phyloP scores from a whole-genome alignment of 2,888 invertebrate species.

The Oscheius myriophilus region DNA sequence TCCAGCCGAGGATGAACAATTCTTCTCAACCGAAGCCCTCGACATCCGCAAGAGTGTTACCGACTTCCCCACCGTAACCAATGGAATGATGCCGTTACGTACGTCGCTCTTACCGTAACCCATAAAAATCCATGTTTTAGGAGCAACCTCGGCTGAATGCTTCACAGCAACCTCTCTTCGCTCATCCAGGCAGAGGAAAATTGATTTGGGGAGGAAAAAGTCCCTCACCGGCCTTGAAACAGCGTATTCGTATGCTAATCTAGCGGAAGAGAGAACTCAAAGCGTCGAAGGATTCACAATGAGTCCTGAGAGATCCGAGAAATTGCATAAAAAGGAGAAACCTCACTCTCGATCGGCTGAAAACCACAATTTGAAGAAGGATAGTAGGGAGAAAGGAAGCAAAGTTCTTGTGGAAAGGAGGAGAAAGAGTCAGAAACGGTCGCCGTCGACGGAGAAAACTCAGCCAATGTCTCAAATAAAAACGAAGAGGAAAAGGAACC shows the following conservation, averaged over 20 bases:
- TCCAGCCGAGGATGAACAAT: not conserved
- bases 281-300: too few relatives aligned
- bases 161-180: not conserved
- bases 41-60: conserved; percentile 13
- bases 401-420: too few relatives aligned
- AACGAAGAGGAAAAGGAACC: not conserved
- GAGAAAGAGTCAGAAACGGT: not conserved
- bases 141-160: conserved; percentile 21
- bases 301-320: not conserved
- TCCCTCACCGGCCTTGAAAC: too few relatives aligned
- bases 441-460: not conserved
- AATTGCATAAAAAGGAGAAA: not conserved
- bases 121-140: not conserved
- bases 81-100: conserved; percentile 14
- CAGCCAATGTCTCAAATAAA: not conserved
- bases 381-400: not conserved
- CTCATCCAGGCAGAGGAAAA: not conserved
- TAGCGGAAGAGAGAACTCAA: too few relatives aligned
- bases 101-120: not conserved
- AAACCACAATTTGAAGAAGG: not conserved
- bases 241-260: too few relatives aligned
- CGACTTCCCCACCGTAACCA: conserved; percentile 5
- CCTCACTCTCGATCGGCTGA: not conserved
- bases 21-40: not conserved
- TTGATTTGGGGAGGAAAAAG: not conserved